A percentile compares a stretch with the other conserved stretches of the same genome.
Evolutionary conservation across 2,797 vertebrate species (phyloP).

Genomic region (Allobates femoralis): DNA sequence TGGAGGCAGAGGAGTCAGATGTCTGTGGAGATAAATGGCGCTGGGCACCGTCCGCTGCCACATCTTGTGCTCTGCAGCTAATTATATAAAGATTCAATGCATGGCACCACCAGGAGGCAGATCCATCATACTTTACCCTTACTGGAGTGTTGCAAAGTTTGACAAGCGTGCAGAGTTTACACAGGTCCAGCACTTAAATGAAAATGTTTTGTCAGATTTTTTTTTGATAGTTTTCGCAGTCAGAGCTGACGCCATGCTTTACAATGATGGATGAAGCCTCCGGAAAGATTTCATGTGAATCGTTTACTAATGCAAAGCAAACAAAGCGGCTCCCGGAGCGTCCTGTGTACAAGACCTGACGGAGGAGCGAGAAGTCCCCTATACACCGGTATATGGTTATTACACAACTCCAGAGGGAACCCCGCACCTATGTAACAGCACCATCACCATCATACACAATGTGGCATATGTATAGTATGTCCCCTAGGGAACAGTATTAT

Average conservation of each 20-base stretch:
- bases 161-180: slow-evolving; percentile 12
- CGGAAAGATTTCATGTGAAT: slow-evolving; percentile 38
- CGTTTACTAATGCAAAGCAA: slow-evolving; percentile 60
- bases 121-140: slow-evolving; percentile 50
- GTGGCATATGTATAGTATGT: no score
- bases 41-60: slow-evolving; percentile 23
- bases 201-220: slow-evolving; percentile 59
- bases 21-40: slow-evolving; percentile 55
- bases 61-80: slow-evolving; percentile 46
- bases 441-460: neutral
- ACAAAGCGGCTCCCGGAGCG: slow-evolving; percentile 56
- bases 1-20: slow-evolving; percentile 3
- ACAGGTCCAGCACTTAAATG: slow-evolving; percentile 52
- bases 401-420: neutral
- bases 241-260: slow-evolving; percentile 30
- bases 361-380: neutral
- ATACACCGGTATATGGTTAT: neutral
- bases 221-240: slow-evolving; percentile 43
- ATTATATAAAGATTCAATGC: slow-evolving; percentile 57
- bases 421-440: neutral
- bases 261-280: slow-evolving; percentile 58
- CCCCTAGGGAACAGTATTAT: neutral
- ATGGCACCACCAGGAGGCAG: slow-evolving; percentile 7
- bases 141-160: slow-evolving; percentile 55
- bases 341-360: neutral